These are phyloP conservation scores for Lucifuga dentata DNA, from an alignment of 2,113 vertebrate species.

Conservation along the genomic window DNA sequence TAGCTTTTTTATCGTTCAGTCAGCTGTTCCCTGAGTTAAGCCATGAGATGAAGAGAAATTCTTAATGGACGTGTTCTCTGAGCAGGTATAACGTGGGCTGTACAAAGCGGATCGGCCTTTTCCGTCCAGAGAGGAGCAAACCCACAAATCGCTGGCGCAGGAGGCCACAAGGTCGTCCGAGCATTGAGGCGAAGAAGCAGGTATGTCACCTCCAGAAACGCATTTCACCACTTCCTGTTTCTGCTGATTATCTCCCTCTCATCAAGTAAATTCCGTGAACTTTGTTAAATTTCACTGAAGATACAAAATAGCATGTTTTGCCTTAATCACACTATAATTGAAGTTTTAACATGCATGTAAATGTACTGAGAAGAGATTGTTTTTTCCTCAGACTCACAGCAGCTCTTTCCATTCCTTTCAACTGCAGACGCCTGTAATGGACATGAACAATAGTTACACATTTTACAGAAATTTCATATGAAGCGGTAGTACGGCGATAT, in stretches of 20 bases:
- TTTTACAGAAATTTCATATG: too few species aligned
- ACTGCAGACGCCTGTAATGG: slow-evolving; percentile 3
- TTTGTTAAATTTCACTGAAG: too few species aligned
- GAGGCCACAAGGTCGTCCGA: slow-evolving; percentile 83
- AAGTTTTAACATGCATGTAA: too few species aligned
- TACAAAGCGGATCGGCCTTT: slow-evolving; percentile 92
- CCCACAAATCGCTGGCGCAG: slow-evolving; percentile 82
- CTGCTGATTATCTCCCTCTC: too few species aligned
- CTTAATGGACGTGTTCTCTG: background rate
- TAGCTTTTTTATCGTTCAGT: background rate
- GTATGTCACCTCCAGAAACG: slow-evolving; percentile 69
- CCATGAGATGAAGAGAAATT: too few species aligned
- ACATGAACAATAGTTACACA: background rate
- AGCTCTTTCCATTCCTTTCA: slow-evolving; percentile 21
- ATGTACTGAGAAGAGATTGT: too few species aligned
- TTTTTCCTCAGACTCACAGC: too few species aligned
- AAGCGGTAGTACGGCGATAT: too few species aligned
- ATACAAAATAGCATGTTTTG: too few species aligned
- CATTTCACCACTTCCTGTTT: too few species aligned
- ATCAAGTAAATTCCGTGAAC: too few species aligned
- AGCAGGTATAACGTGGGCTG: slow-evolving; percentile 96
- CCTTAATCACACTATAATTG: too few species aligned
- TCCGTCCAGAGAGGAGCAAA: slow-evolving; percentile 92
- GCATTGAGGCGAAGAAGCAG: slow-evolving; percentile 91
- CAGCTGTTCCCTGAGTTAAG: background rate